Percentiles rank a stretch among this genome's conserved stretches.
Conservation (phyloP, 2,797 vertebrate genomes). For the Enteromius afrohamiltoni region DNA sequence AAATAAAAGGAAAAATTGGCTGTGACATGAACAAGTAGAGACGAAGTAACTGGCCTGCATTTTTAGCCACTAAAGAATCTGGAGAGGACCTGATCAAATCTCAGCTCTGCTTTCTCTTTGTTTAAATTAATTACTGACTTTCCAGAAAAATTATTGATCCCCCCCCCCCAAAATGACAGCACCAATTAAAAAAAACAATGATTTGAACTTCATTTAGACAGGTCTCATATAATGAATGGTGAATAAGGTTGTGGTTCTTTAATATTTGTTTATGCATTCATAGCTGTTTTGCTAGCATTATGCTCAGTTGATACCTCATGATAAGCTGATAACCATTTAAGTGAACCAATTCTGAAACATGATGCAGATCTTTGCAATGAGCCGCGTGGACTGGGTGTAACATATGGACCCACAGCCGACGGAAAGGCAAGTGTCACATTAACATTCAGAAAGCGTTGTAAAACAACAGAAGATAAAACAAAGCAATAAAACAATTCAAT, state of each 20-base stretch:
- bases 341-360: slow-evolving; percentile 6
- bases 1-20: neutral
- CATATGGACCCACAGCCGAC: slow-evolving; percentile 11
- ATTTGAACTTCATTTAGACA: slow-evolving; percentile 21
- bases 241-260: slow-evolving; percentile 24
- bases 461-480: slow-evolving; percentile 5
- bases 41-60: neutral
- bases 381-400: neutral
- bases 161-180: slow-evolving; percentile 12
- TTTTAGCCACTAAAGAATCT: neutral
- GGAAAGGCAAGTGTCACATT: slow-evolving; percentile 37
- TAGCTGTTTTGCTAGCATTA: slow-evolving; percentile 10
- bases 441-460: slow-evolving; percentile 24
- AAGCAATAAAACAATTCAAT: slow-evolving; percentile 21
- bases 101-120: neutral
- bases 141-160: neutral
- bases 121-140: neutral
- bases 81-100: neutral
- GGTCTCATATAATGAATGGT: neutral
- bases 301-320: neutral
- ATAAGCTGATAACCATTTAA: slow-evolving; percentile 6
- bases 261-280: slow-evolving; percentile 34
- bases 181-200: slow-evolving; percentile 3
- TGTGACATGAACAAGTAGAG: slow-evolving; percentile 1
- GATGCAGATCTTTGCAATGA: slow-evolving; percentile 25